Evolutionary conservation across 64 coral and sea anemone genomes (phyloP).

Genomic region (Montipora capricornis): DNA sequence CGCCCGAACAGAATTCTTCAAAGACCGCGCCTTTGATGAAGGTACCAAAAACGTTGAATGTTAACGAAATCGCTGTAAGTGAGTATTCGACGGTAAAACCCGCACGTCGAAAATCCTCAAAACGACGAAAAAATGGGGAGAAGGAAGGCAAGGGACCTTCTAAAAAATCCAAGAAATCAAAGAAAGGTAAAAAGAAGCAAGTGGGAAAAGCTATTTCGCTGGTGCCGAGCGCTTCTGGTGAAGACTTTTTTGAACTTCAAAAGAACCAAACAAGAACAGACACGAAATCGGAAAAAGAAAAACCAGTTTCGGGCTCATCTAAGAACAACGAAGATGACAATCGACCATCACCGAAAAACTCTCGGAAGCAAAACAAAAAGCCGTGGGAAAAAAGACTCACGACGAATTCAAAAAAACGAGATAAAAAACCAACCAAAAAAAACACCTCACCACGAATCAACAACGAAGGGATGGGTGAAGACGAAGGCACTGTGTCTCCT

Average conservation of each 20-base stretch:
- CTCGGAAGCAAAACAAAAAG: constrained; percentile 19
- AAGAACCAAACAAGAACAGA: not conserved
- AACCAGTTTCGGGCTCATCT: not conserved
- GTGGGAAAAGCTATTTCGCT: not conserved
- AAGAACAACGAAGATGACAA: not conserved
- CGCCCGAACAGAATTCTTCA: not conserved
- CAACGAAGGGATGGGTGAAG: not conserved
- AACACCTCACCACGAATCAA: not conserved
- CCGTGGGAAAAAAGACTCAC: not conserved
- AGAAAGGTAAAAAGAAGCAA: not conserved
- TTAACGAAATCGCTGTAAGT: not conserved
- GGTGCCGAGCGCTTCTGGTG: not conserved
- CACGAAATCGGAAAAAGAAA: not conserved
- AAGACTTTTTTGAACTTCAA: not conserved
- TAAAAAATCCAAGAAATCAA: constrained; percentile 20
- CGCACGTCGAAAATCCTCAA: not conserved
- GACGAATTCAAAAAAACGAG: constrained; percentile 7
- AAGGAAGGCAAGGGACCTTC: not conserved
- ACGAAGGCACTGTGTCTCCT: not conserved
- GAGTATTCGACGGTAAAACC: not conserved
- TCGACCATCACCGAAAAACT: not conserved
- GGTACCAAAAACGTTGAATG: not conserved
- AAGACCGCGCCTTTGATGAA: not conserved
- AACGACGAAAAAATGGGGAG: not conserved
- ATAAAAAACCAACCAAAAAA: not conserved